Conservation (phyloP, 1,140 invertebrate species). For the Drosophila neocordata region DNA sequence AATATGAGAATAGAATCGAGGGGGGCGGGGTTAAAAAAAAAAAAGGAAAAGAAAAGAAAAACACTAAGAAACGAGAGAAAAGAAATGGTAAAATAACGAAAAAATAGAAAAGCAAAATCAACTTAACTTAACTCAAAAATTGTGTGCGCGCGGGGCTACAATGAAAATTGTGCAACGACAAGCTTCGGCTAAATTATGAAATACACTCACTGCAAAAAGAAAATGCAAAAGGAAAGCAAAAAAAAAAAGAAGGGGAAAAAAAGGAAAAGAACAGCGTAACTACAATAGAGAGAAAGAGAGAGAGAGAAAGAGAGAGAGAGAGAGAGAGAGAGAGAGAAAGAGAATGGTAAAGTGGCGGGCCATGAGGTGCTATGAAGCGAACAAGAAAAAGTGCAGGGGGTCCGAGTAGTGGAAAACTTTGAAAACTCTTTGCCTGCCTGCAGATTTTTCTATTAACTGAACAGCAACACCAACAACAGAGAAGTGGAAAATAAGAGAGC, state of each 20-base stretch:
- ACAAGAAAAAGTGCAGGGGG: too few species aligned
- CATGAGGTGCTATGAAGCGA: too few species aligned
- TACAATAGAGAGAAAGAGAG: background rate
- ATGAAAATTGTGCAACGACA: conserved; percentile 25
- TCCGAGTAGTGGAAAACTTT: conserved; percentile 25
- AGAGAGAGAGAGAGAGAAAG: background rate
- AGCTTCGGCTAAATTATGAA: conserved; percentile 52
- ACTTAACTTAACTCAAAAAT: conserved; percentile 54
- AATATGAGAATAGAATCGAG: background rate
- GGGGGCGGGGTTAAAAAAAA: too few species aligned
- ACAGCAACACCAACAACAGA: conserved; percentile 30
- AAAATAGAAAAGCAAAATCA: conserved; percentile 39
- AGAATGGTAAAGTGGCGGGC: background rate
- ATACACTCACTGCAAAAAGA: conserved; percentile 38
- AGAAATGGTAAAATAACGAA: too few species aligned
- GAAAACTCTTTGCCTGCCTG: conserved; percentile 49
- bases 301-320: background rate
- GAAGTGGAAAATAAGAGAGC: background rate
- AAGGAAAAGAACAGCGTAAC: background rate
- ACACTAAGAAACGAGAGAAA: background rate
- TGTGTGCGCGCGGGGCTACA: conserved; percentile 16
- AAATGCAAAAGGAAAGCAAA: background rate
- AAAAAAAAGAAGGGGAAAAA: background rate
- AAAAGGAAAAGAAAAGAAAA: conserved; percentile 3
- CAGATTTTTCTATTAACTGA: conserved; percentile 64